Evolutionary conservation across 2,888 invertebrate species (phyloP).

Genomic region (Thumatha senex): DNA sequence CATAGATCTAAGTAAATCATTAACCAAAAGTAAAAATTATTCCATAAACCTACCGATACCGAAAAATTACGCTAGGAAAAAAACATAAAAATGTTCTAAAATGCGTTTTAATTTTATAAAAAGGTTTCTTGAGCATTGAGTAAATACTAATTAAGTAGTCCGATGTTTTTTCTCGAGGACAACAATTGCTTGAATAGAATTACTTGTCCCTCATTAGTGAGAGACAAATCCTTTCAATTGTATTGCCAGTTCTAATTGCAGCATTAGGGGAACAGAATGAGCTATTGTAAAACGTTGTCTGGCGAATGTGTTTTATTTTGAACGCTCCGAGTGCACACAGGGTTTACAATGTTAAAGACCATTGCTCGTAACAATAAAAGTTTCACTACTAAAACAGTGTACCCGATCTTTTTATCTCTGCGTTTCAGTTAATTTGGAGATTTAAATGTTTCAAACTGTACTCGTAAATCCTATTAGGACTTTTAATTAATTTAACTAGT

Average conservation of each 20-base stretch:
- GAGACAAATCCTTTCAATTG: slow-evolving; percentile 72
- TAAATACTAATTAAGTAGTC: slow-evolving; percentile 61
- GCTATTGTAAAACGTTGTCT: slow-evolving; percentile 62
- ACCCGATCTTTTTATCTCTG: slow-evolving; percentile 31
- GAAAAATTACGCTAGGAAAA: slow-evolving; percentile 10
- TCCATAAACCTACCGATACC: slow-evolving; percentile 14
- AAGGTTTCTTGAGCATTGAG: slow-evolving; percentile 43
- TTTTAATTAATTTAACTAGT: too few relatives aligned
- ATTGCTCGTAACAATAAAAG: slow-evolving; percentile 46
- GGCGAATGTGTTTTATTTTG: slow-evolving; percentile 66
- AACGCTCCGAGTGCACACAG: slow-evolving; percentile 54
- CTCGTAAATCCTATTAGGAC: background rate
- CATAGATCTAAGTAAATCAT: too few relatives aligned
- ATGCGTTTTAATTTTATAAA: slow-evolving; percentile 52
- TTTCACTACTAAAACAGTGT: slow-evolving; percentile 36
- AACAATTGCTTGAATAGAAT: slow-evolving; percentile 51
- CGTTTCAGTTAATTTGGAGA: slow-evolving; percentile 15
- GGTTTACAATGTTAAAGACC: slow-evolving; percentile 44
- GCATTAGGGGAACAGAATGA: slow-evolving; percentile 67
- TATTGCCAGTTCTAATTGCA: slow-evolving; percentile 71
- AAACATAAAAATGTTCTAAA: slow-evolving; percentile 45
- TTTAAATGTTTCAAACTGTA: slow-evolving; percentile 4
- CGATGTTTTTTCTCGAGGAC: slow-evolving; percentile 45
- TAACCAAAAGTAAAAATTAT: too few relatives aligned
- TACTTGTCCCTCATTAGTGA: slow-evolving; percentile 70